Conservation (phyloP, 2,888 invertebrate genomes). For the Xiphydria camelus region DNA sequence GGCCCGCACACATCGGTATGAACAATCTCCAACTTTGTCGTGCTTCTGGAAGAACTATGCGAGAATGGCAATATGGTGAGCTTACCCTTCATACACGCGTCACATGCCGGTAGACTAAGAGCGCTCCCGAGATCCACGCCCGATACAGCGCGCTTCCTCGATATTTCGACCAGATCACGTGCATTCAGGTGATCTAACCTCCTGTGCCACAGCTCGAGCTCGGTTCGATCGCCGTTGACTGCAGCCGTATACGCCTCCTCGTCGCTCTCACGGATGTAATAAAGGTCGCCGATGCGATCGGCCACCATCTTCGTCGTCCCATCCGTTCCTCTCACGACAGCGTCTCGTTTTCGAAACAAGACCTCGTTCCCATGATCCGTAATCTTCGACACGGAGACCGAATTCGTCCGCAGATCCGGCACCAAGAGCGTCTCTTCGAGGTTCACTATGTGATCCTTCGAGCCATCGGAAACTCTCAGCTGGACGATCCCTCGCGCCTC, state of each 20-base stretch:
- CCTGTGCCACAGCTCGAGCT: no score
- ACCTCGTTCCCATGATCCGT: slow-evolving; percentile 20
- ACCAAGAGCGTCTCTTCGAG: slow-evolving; percentile 10
- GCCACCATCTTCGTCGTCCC: no score
- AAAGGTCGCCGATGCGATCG: no score
- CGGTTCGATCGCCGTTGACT: no score
- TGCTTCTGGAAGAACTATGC: slow-evolving; percentile 5
- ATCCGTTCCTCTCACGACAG: no score
- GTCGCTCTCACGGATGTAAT: no score
- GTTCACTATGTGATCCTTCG: background rate
- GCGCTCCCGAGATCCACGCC: no score
- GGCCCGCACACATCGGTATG: slow-evolving; percentile 11
- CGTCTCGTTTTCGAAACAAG: no score
- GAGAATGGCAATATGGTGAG: slow-evolving; percentile 12
- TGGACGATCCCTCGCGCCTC: slow-evolving; percentile 8
- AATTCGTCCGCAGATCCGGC: slow-evolving; percentile 18
- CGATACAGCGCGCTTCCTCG: no score
- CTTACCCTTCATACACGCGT: slow-evolving; percentile 17
- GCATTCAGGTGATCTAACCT: no score
- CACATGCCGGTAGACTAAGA: slow-evolving; percentile 16
- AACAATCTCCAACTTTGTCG: slow-evolving; percentile 12
- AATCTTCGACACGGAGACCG: slow-evolving; percentile 18
- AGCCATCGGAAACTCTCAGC: background rate
- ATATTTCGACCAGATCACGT: no score
- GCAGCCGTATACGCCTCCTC: no score